phyloP scores from a whole-genome alignment of 2,113 vertebrate species.

The Pygoscelis adeliae region DNA sequence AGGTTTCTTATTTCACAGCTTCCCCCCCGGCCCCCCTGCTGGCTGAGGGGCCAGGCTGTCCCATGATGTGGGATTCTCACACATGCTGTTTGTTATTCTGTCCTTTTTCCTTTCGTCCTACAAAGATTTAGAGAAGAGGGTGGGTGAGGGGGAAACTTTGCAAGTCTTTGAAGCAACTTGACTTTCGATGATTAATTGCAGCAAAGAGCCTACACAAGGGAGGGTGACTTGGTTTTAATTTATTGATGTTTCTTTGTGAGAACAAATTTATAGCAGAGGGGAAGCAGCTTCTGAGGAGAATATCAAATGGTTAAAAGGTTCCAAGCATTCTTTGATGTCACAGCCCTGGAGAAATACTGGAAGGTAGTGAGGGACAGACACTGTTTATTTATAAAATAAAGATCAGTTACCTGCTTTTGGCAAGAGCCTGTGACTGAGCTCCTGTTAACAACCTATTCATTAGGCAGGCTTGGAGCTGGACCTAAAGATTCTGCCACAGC shows the following conservation, averaged over 20 bases:
- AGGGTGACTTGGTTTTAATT: conserved; percentile 58
- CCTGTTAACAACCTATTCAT: conserved; percentile 59
- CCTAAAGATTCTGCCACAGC: background rate
- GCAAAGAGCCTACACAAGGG: conserved; percentile 15
- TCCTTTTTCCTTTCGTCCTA: conserved; percentile 34
- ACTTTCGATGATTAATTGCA: conserved; percentile 63
- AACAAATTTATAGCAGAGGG: conserved; percentile 63
- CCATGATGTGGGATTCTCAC: conserved; percentile 72
- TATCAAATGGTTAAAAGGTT: conserved; percentile 42
- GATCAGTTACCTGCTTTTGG: conserved; percentile 69
- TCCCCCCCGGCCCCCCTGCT: background rate
- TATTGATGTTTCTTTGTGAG: conserved; percentile 71
- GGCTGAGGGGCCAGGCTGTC: conserved; percentile 6
- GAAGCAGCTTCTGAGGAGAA: conserved; percentile 42
- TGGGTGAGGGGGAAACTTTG: conserved; percentile 25
- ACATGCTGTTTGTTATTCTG: conserved; percentile 62
- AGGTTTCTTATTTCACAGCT: conserved; percentile 54
- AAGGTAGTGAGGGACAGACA: conserved; percentile 2
- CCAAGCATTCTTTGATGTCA: conserved; percentile 50
- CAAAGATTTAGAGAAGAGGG: conserved; percentile 1
- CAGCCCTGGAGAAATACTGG: conserved; percentile 25
- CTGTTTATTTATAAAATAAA: conserved; percentile 71
- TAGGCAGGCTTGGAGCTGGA: conserved; percentile 1
- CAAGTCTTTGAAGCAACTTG: conserved; percentile 60
- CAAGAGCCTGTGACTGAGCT: conserved; percentile 16